Percentiles rank a stretch among this genome's conserved stretches.
phyloP scores from a whole-genome alignment of 2,797 vertebrate genomes.

The Microcaecilia unicolor region DNA sequence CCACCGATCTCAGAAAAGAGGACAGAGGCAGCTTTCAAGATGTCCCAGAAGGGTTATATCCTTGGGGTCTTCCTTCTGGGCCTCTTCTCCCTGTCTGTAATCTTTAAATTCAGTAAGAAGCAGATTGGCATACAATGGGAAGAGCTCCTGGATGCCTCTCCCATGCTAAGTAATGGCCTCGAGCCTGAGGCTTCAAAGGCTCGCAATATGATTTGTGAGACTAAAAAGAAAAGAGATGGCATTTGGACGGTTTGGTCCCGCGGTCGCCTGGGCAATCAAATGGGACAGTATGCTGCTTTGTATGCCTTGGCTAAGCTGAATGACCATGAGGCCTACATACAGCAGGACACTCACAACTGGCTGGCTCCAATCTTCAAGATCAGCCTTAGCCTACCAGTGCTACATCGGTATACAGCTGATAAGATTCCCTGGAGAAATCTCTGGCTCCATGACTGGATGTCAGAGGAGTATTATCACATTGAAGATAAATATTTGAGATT shows the following conservation, averaged over 20 bases:
- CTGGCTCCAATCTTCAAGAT: constrained; percentile 30
- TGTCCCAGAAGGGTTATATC: too few species aligned
- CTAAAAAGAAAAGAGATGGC: too few species aligned
- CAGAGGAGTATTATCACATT: constrained; percentile 26
- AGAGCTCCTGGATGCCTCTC: too few species aligned
- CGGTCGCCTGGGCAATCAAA: constrained; percentile 43
- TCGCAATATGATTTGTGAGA: too few species aligned
- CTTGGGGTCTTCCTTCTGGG: too few species aligned
- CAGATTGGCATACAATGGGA: too few species aligned
- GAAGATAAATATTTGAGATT: not conserved
- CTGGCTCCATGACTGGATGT: constrained; percentile 10
- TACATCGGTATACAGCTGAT: not conserved
- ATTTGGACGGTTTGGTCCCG: constrained; percentile 30
- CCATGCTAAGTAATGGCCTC: too few species aligned
- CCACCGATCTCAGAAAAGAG: too few species aligned
- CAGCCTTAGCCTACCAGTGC: constrained; percentile 29
- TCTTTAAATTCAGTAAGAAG: too few species aligned
- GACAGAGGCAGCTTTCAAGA: too few species aligned
- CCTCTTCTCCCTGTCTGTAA: too few species aligned
- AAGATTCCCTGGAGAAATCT: constrained; percentile 8
- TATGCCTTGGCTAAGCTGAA: constrained; percentile 37
- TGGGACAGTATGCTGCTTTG: constrained; percentile 35
- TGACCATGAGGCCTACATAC: constrained; percentile 22
- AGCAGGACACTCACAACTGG: constrained; percentile 1
- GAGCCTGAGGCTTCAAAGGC: too few species aligned